Evolutionary conservation across 2,113 vertebrate genomes (phyloP).

Genomic region (Otocyon megalotis): DNA sequence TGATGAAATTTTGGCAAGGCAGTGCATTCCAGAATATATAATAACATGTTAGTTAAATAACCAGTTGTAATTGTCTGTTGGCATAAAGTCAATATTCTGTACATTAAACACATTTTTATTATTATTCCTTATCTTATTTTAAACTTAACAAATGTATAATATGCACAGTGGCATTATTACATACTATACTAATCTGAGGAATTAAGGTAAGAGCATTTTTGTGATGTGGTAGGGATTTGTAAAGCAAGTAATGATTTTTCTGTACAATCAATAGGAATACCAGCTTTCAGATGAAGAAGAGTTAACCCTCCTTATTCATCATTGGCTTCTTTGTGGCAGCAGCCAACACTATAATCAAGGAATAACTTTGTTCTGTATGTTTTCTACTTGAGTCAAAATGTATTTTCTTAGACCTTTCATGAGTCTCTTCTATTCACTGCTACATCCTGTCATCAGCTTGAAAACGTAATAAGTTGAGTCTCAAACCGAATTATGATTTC

Average conservation of each 20-base stretch:
- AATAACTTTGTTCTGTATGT: not conserved
- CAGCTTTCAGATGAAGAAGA: not conserved
- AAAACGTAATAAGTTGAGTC: not conserved
- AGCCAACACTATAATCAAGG: not conserved
- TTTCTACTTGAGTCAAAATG: not conserved
- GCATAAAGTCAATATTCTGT: slow-evolving; percentile 79
- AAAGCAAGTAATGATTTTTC: not conserved
- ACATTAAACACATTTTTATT: slow-evolving; percentile 83
- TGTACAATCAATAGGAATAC: not conserved
- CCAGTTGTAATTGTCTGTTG: slow-evolving; percentile 55
- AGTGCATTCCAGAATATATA: slow-evolving; percentile 60
- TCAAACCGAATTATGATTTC: not conserved
- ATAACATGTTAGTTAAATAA: slow-evolving; percentile 65
- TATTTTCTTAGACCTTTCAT: not conserved
- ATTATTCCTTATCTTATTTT: slow-evolving; percentile 80
- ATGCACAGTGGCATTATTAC: not conserved
- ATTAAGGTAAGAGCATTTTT: not conserved
- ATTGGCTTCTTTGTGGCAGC: not conserved
- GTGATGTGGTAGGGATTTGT: not conserved
- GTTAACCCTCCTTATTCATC: not conserved
- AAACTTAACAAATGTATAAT: not conserved
- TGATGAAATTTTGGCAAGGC: slow-evolving; percentile 74
- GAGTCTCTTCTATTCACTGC: not conserved
- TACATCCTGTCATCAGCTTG: not conserved
- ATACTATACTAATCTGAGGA: not conserved